A percentile compares a stretch with the other conserved stretches of the same genome.
Evolutionary conservation across 2,888 invertebrate species (phyloP).

Genomic region (Eledona agricola): DNA sequence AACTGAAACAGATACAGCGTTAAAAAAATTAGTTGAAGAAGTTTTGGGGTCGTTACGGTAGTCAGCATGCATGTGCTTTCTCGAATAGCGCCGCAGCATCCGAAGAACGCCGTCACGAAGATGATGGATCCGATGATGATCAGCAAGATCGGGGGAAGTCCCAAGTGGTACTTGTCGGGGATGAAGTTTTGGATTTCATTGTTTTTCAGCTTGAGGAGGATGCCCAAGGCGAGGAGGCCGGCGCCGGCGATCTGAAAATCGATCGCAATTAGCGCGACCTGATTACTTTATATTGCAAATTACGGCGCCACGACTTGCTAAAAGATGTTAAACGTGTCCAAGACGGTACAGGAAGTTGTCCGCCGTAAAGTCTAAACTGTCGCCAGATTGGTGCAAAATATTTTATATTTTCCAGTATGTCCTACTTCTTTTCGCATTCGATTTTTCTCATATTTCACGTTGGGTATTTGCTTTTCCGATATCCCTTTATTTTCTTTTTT

Average conservation of each 20-base stretch:
- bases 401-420: too few species aligned
- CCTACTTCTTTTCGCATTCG: too few species aligned
- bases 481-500: too few species aligned
- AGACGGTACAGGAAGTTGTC: too few species aligned
- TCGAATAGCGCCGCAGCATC: constrained; percentile 55
- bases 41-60: constrained; percentile 44
- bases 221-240: constrained; percentile 42
- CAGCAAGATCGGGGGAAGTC: constrained; percentile 45
- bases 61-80: constrained; percentile 56
- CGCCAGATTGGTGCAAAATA: too few species aligned
- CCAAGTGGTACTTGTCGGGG: constrained; percentile 47
- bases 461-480: too few species aligned
- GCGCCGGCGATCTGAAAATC: constrained; percentile 45
- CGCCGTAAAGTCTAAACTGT: too few species aligned
- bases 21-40: not conserved
- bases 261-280: constrained; percentile 7
- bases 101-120: constrained; percentile 54
- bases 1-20: constrained; percentile 40
- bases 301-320: too few species aligned
- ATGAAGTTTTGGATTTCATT: constrained; percentile 47
- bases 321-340: too few species aligned
- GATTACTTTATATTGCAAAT: too few species aligned
- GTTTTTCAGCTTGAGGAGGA: constrained; percentile 46
- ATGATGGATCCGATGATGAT: constrained; percentile 53
- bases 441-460: too few species aligned